Base-by-base conservation (phyloP, 2,888 invertebrate species). In the Tolmerus cingulatus region DNA sequence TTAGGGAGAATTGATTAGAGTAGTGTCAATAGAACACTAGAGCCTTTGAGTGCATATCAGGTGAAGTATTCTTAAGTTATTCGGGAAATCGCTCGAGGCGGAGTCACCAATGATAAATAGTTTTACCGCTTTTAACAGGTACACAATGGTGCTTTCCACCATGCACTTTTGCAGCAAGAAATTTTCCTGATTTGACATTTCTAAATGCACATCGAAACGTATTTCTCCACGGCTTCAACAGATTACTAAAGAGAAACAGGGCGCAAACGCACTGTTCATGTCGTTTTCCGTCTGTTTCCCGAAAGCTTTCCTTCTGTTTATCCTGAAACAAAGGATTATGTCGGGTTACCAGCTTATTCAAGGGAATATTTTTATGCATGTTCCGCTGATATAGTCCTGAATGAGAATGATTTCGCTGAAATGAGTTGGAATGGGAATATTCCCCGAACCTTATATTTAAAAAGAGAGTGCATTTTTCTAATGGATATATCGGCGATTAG, bases 161-260 rank as follows among this genome's bases (percentile, higher is more conserved):
- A 81, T 87, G 82, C 86, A 86, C 74, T 87, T 87, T 86, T 86
- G 66, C 40, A 88, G 27, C 30, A 88, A 87, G 74, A 87, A 86
- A 77, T 82, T 87, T 84, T 88, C 87, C 30, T 78, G 37, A 77
- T 87, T 88, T 86, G 86, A 87, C 87, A 88, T 87, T 86, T 88
- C 74, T 19, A 19, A 51, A 46, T 55, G 51, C 74, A 87, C 82
- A 55, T 51, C 55, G 79, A 30, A 51, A 81, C 14, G 55, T 23
- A 66, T 40, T 84, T 84, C 77, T 40, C 55, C 51, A 8, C 46
- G 34, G n/a, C n/a, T 23, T 51, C 34, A 81, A 34, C 55, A 74
- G 37, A 34, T 74, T 66, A n/a, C 34, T 43, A 74, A 37, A 37
- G 84, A 74, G 84, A 66, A 84, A 66, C 37, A 19, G 14, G 14